Base-by-base conservation (phyloP, 2,113 vertebrate species). In the Microtus ochrogaster region DNA sequence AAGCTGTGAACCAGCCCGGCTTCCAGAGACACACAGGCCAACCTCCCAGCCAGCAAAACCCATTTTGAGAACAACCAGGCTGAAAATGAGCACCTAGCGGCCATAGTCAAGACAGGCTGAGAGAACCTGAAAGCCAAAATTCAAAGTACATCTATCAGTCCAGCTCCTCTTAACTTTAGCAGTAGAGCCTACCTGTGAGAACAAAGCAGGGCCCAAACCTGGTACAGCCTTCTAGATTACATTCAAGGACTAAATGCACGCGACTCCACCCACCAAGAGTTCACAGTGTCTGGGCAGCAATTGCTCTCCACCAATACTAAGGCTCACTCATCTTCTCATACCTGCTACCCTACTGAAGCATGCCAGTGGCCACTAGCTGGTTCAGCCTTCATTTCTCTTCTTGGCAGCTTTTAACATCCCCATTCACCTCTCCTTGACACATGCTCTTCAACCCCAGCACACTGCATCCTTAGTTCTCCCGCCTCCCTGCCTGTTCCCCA, bases 341-440 rank as follows among this genome's bases (percentile, higher is more conserved):
- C 44, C 81, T 6, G 17, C 21, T 6, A 0, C 16, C n/a, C 17
- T 24, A 8, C 81, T 24, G 8, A 68, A 68, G 19, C 76, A 0
- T 10, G 28, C 12, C 10, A 24, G 39, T 4, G 33, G 3, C 73
- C 76, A n/a, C 79, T 74, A 30, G 70, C 22, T 47, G 55, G 5
- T 52, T 21, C 21, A 72, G 61, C 12, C 11, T 24, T 44, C 22
- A 1, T 5, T 13, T 1, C 49, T 33, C 44, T 22, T 44, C 90
- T 70, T 76, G 44, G 61, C 39, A 36, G 72, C 13, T 19, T 0
- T 11, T 6, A 22, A 6, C 66, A 19, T 3, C 1, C 7, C 78
- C 3, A 5, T 36, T 9, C 14, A 44, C 39, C 61, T 44, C 30
- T 86, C 19, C 44, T 24, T 49, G 61, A 36, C n/a, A 19, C 9